Conservation (phyloP, 2,113 vertebrate genomes). For the Tupaia chinensis region DNA sequence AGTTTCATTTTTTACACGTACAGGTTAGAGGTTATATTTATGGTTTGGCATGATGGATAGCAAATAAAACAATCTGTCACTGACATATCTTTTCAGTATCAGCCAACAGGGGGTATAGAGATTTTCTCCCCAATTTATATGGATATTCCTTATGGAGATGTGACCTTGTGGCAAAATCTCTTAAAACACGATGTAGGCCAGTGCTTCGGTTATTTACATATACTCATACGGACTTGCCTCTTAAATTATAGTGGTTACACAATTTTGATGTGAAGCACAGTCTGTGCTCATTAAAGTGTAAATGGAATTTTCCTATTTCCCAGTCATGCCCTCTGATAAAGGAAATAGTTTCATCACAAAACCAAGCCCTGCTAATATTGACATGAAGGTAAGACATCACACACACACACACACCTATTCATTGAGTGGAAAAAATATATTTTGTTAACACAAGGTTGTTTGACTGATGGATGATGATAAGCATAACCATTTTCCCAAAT, state of each 20-base stretch:
- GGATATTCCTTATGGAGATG: conserved; percentile 71
- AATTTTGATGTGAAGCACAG: conserved; percentile 83
- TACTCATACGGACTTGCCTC: conserved; percentile 56
- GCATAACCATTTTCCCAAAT: conserved; percentile 87
- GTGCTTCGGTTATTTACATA: conserved; percentile 69
- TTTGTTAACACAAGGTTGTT: conserved; percentile 86
- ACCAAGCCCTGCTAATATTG: conserved; percentile 82
- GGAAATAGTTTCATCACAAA: conserved; percentile 83
- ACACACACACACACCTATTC: conserved; percentile 78
- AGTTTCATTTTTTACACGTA: conserved; percentile 79
- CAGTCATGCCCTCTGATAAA: conserved; percentile 82
- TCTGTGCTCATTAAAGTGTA: conserved; percentile 84
- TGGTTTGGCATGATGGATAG: conserved; percentile 82
- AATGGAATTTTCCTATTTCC: conserved; percentile 83
- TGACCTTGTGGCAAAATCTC: conserved; percentile 45
- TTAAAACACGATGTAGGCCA: not conserved
- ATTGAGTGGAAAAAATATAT: conserved; percentile 82
- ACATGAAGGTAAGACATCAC: conserved; percentile 83
- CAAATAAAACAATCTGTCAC: conserved; percentile 81
- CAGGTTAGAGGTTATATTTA: conserved; percentile 82
- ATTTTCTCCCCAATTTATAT: conserved; percentile 67
- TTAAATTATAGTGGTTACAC: conserved; percentile 70
- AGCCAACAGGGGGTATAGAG: not conserved
- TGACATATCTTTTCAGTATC: conserved; percentile 79
- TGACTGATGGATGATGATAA: conserved; percentile 87